Percentiles rank a stretch among this genome's conserved stretches.
Conservation (phyloP, 2,888 invertebrate genomes). For the Autographa gamma region DNA sequence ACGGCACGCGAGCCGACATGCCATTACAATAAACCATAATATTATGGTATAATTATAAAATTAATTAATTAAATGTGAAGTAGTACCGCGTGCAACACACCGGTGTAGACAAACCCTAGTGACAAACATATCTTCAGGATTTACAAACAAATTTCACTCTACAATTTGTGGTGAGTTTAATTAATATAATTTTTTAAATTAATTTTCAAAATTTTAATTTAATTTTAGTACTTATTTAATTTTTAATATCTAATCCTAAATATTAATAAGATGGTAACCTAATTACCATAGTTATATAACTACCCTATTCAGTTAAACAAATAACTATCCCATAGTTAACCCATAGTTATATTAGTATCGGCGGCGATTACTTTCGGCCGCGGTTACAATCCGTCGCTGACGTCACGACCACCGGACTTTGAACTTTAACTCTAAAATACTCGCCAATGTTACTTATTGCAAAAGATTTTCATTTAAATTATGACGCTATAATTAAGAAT, state of each 20-base stretch:
- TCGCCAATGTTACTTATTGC: constrained; percentile 17
- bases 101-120: constrained; percentile 62
- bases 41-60: constrained; percentile 63
- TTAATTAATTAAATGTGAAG: constrained; percentile 61
- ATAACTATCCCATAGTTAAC: background rate
- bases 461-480: background rate
- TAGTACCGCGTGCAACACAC: constrained; percentile 57
- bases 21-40: constrained; percentile 66
- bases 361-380: constrained; percentile 14
- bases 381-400: constrained; percentile 46
- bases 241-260: no score
- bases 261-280: background rate
- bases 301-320: background rate
- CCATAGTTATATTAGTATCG: constrained; percentile 20
- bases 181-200: no score
- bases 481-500: background rate
- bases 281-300: background rate
- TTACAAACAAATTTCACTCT: constrained; percentile 53
- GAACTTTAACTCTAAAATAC: constrained; percentile 43
- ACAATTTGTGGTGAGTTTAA: constrained; percentile 70
- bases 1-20: constrained; percentile 74
- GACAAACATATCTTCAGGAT: constrained; percentile 70
- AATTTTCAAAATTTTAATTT: no score
- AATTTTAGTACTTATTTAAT: background rate
- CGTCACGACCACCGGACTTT: constrained; percentile 54